Evolutionary conservation across 2,888 invertebrate genomes (phyloP).

Genomic region (Erpobdella octoculata): DNA sequence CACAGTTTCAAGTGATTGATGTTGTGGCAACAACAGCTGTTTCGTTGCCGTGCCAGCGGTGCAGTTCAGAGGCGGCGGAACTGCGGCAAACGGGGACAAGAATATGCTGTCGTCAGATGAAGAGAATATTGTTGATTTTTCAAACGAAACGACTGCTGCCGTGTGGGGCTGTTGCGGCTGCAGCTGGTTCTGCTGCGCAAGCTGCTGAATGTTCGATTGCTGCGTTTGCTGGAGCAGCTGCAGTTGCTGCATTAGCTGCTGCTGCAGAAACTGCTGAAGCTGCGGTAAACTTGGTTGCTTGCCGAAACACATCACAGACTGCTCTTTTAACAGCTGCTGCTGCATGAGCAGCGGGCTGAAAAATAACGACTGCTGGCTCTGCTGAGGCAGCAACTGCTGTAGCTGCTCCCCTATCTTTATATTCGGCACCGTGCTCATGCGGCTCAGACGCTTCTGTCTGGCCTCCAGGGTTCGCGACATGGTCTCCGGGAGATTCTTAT

Average conservation of each 20-base stretch:
- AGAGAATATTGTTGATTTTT: not conserved
- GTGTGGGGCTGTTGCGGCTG: not conserved
- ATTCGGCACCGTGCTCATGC: slow-evolving; percentile 40
- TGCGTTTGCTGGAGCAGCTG: not conserved
- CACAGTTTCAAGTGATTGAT: too few relatives aligned
- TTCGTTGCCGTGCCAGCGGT: too few relatives aligned
- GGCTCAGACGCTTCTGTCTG: slow-evolving; percentile 35
- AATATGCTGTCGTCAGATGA: too few relatives aligned
- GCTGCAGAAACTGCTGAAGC: slow-evolving; percentile 1
- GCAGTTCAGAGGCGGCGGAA: too few relatives aligned
- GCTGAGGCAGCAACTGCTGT: not conserved
- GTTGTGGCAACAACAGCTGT: too few relatives aligned
- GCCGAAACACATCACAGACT: not conserved
- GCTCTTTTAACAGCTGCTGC: not conserved
- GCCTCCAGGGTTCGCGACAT: slow-evolving; percentile 34
- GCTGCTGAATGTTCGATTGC: not conserved
- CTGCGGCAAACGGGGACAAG: too few relatives aligned
- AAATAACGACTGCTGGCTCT: not conserved
- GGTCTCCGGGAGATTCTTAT: slow-evolving; percentile 44
- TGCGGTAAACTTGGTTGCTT: not conserved
- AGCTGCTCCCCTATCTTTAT: slow-evolving; percentile 34
- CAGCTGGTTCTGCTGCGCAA: not conserved
- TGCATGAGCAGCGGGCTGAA: not conserved
- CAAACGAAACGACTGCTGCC: not conserved
- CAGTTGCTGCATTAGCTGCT: not conserved